Base-by-base conservation (phyloP, 2,888 invertebrate species). In the Euzophera pinguis region DNA sequence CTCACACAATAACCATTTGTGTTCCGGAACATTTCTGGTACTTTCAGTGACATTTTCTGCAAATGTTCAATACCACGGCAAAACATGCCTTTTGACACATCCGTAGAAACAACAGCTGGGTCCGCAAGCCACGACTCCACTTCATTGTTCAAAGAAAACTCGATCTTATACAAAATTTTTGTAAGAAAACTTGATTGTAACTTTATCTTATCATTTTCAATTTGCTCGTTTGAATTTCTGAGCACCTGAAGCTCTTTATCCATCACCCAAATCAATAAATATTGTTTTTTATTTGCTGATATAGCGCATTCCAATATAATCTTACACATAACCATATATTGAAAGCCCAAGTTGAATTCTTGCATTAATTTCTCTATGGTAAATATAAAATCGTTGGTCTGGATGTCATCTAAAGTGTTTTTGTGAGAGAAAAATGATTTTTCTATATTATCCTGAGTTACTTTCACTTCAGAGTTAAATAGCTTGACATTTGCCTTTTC, bases 71-170 rank as follows among this genome's bases (percentile, higher is more conserved):
- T 60, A 0, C 92, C 88, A 7, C 79, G 81, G 32, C 72, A 65
- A 64, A 92, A 91, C 93, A 93, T 93, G 34, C 79, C 84, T 64
- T 92, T 92, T 0, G 93, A 92, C 60, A 93, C 84, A 56, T 91
- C 90, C 0, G 92, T 78, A 1, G 77, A 78, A 16, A 86, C 88
- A 32, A 91, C 90, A n/a, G 76, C 81, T 0, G 89, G 78, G 68
- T 93, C 92, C 0, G 91, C 75, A 32, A 87, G 58, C 93, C 93
- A 93, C 1, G 78, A 63, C 50, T 88, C 83, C 1, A 92, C 87
- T 10, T 89, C 78, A 1, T 84, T 82, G 27, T 86, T 90, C 60
- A 81, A 60, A 14, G 76, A 71, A 41, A 73, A 63, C 52, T 91
- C 90, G 55, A 91, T 84, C 73, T 86, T 91, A 73, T 90, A 93